Evolutionary conservation across 92 coral and sea anemone genomes (phyloP), one percentile per base, ranked within the genome.

Genomic region (Epizoanthus fatuus): DNA sequence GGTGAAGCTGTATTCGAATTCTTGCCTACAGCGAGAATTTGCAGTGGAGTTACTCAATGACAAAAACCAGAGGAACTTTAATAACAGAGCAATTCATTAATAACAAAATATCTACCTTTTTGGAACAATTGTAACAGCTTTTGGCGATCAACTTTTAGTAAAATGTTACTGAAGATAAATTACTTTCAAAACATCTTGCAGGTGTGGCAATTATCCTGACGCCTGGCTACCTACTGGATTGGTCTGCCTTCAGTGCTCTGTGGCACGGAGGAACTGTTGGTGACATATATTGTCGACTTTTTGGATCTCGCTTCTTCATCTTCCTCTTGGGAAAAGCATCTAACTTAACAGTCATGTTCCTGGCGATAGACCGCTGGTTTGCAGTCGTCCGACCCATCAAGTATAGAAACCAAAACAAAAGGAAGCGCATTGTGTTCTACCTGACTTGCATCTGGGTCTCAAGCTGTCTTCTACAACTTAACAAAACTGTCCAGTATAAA

Each of bases 311-410:
- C 20, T 90, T 86, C 54, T 79, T 90, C 53, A 51, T 86, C 22
- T 81, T 90, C 69, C 75, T 84, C 4, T 69, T 90, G 35, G 93
- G 93, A 57, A 78, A 86, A 75, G 93, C 90, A 17, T 86, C 91
- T 8, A 72, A 80, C 59, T 80, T 86, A 44, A 90, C 90, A 0
- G 91, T 90, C 58, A 83, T 90, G 93, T 86, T 88, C 45, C 86
- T 90, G 39, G 86, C 93, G 1, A 51, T 86, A 42, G 93, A 90
- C 53, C 86, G 93, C 40, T 90, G 93, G 93, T 56, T 80, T 47
- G 88, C 93, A 13, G 84, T 90, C 45, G 74, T 66, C 15, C 69
- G 75, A 65, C 93, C 93, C 40, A 80, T 90, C 90, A 90, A 70
- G 52, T 86, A 90, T 91, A 81, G 87, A 67, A 90, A 73, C 29